Evolutionary conservation across 2,888 invertebrate species (phyloP), one percentile per base, ranked within the genome.

Genomic region (Sarcophaga variegata): DNA sequence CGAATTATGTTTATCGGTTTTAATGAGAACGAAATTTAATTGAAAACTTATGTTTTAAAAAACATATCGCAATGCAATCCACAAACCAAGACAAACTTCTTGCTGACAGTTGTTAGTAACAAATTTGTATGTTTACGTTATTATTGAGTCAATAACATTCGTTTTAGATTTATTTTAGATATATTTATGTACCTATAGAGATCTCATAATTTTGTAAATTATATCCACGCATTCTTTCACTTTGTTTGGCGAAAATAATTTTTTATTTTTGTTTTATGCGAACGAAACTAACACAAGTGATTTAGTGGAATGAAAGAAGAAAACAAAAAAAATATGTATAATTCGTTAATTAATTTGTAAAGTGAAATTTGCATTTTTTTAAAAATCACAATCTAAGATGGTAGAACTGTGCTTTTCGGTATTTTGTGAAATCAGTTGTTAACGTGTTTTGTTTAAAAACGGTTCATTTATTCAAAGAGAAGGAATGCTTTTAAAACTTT

Each of bases 301-400:
- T 54, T 66, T 77, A 27, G 77, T 64, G 45, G 63, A 82, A 71
- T 70, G 17, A 17, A 70, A 27, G 37, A 64, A 37, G 37, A 37
- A 14, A 54, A 54, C 5, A 82, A 77, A 59, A 71, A 59, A 47
- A 45, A 45, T 47, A 47, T 37, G 49, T 14, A 54, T 54, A 54
- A 72, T 37, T 66, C 69, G 69, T 54, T 64, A 64, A 25, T 66
- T 20, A 77, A 67, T 27, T 69, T 64, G 70, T 64, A 72, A 72
- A 77, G 77, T 77, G 82, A 83, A 83, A 83, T 83, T 83, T 77
- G 76, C 71, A 82, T 77, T 71, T 37, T 27, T 27, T 72, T 37
- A 12, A 3, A 49, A 47, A 45, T 59, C 59, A 45, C 3, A 20
- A 75, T 63, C 69, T 63, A 74, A 64, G 49, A 66, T 77, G 77